A percentile compares a stretch with the other conserved stretches of the same genome.
Evolutionary conservation across 2,888 invertebrate species (phyloP).

Genomic region (Alentia gelatinosa): DNA sequence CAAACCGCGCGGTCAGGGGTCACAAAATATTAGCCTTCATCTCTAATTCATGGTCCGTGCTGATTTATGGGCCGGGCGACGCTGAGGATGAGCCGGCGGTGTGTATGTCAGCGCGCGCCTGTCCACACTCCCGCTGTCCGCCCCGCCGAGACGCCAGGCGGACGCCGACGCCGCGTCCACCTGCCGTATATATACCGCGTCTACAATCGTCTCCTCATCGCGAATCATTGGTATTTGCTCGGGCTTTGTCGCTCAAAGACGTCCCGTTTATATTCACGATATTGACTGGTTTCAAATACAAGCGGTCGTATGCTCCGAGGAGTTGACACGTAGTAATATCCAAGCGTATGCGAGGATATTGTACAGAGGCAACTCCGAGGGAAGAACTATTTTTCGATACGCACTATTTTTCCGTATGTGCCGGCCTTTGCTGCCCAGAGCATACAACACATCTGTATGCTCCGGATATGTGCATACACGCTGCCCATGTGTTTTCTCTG

Average conservation of each 20-base stretch:
- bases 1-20: conserved; percentile 8
- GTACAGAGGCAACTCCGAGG: too few species aligned
- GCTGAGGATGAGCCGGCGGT: not conserved
- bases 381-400: too few species aligned
- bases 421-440: too few species aligned
- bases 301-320: too few species aligned
- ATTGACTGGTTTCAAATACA: too few species aligned
- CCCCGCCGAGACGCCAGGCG: not conserved
- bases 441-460: too few species aligned
- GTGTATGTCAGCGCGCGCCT: not conserved
- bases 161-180: not conserved
- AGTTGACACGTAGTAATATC: too few species aligned
- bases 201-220: not conserved
- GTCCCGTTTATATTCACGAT: too few species aligned
- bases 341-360: too few species aligned
- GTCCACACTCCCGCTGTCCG: not conserved
- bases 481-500: too few species aligned
- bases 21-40: conserved; percentile 16
- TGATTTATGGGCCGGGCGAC: conserved; percentile 15
- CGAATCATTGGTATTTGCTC: not conserved
- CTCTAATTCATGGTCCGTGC: not conserved
- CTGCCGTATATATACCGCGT: not conserved
- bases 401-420: too few species aligned
- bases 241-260: not conserved
- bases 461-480: too few species aligned